These are phyloP conservation scores for Drosophila ambigua DNA, from an alignment of 1,140 invertebrate species.

Conservation along the genomic window DNA sequence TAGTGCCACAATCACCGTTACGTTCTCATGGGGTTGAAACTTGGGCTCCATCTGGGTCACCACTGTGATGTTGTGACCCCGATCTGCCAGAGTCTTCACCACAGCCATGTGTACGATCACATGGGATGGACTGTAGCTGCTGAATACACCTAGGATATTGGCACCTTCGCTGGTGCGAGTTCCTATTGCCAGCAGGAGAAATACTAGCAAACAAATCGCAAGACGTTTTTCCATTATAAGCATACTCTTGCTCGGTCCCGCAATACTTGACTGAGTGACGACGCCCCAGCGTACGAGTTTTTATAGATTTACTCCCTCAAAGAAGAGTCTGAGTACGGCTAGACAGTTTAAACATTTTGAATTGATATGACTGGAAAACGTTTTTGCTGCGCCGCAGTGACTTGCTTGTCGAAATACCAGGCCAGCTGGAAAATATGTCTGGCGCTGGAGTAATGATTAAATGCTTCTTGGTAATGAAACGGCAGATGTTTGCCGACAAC, in stretches of 20 bases:
- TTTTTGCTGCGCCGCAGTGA: constrained; percentile 15
- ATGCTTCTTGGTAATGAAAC: not conserved
- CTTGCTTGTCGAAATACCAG: not conserved
- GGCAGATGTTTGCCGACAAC: not conserved
- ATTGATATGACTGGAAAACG: not conserved
- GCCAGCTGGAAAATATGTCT: not conserved
- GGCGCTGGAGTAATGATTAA: constrained; percentile 22
- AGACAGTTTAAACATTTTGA: not conserved
- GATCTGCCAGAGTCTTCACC: constrained; percentile 61
- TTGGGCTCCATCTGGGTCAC: constrained; percentile 54
- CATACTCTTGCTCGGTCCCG: not conserved
- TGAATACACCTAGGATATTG: constrained; percentile 73
- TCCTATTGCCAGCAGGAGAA: not conserved
- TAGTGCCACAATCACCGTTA: constrained; percentile 57
- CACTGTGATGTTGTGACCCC: constrained; percentile 75
- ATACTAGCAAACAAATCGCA: not conserved
- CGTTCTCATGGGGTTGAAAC: constrained; percentile 47
- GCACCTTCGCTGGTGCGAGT: constrained; percentile 15
- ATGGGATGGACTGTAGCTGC: constrained; percentile 70
- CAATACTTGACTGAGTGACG: constrained; percentile 12
- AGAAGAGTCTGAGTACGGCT: not conserved
- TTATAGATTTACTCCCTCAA: not conserved
- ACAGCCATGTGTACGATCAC: constrained; percentile 76
- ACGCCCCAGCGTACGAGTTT: not conserved
- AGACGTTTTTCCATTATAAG: constrained; percentile 11